Evolutionary conservation across 2,113 vertebrate species (phyloP), one percentile per base, ranked within the genome.

Genomic region (Ailurus styani): DNA sequence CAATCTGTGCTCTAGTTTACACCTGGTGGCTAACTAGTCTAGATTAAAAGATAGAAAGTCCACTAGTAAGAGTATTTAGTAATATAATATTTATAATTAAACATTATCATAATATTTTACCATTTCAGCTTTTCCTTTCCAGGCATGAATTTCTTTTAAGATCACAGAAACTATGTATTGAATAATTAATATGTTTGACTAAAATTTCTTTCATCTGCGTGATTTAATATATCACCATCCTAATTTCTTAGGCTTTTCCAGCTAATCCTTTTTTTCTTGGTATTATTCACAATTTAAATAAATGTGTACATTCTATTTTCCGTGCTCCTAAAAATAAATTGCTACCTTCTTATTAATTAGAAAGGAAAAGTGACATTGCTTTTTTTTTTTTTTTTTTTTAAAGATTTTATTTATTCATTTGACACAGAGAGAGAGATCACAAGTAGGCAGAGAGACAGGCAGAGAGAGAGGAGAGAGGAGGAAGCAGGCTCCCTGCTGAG

Each of bases 261-360:
- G 6, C 11, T 77, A 95, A 94, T 92, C 37, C 14, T 87, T 84
- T 79, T 88, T 75, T 81, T 90, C 42, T 89, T 96, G 29, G 25
- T 87, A 62, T 96, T 94, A 92, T 94, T 96, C 42, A 92, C 37
- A 90, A 95, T 10, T 75, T 73, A 93, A 95, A 78, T 95, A 90
- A 93, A 96, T 92, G 31, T 79, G 3, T 57, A 37, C 6, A 17
- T 72, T 62, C 31, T n/a, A 62, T 87, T 96, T 96, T 83, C 37
- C 23, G 2, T 85, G 79, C 7, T 95, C 60, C 52, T 97, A 96
- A 95, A 81, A 91, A 79, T 95, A 97, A 91, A 95, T 79, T 62
- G 1, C 18, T 90, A 92, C 40, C 3, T 95, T 90, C 55, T 95
- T 75, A 95, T 94, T 97, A 96, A 85, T 72, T 94, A 13, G 18